Base-by-base conservation (phyloP, 2,888 invertebrate species). In the Cremastinae sp. region DNA sequence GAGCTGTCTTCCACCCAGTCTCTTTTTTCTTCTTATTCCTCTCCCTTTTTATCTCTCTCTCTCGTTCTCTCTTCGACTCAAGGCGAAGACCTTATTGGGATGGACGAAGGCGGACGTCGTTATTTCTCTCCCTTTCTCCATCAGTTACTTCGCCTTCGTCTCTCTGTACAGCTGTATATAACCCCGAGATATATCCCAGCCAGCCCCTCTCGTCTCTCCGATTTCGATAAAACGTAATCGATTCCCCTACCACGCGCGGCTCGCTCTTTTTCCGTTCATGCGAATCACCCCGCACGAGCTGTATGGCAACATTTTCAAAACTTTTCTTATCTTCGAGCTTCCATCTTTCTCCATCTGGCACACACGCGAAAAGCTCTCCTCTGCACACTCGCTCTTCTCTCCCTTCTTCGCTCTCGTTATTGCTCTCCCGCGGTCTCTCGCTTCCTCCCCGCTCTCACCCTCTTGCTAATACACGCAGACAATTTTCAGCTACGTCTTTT, bases 171-270 rank as follows among this genome's bases (percentile, higher is more conserved):
- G 47, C 68, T 70, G 28, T 66, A 56, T 47, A 68, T 47, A 35
- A 8, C 53, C 39, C n/a, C 43, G 28, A 39, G 55, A 51, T 47
- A 56, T 47, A 8, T 20, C 53, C 4, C 65, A 35, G n/a, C 28
- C n/a, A n/a, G 14, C 58, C 61, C 61, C 69, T 70, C 41, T 14
- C 74, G 56, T 76, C 75, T 64, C 72, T 76, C 66, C 70, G 70
- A 78, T 78, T 80, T 78, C 78, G 78, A 78, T 78, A 78, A 80
- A 78, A 78, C 73, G 80, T 80, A 80, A 80, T 78, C 80, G 79
- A 79, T 79, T 79, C 76, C 49, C 70, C 56, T 47, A 41, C 66
- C 56, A 43, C 18, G 10, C 75, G 20, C 62, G 65, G 55, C 47
- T 75, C n/a, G n/a, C 16, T 65, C 71, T 71, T 68, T 75, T 66